Percentiles rank a stretch among this genome's conserved stretches.
Conservation (phyloP, 1,140 invertebrate genomes). For the Aphidius ervi region DNA sequence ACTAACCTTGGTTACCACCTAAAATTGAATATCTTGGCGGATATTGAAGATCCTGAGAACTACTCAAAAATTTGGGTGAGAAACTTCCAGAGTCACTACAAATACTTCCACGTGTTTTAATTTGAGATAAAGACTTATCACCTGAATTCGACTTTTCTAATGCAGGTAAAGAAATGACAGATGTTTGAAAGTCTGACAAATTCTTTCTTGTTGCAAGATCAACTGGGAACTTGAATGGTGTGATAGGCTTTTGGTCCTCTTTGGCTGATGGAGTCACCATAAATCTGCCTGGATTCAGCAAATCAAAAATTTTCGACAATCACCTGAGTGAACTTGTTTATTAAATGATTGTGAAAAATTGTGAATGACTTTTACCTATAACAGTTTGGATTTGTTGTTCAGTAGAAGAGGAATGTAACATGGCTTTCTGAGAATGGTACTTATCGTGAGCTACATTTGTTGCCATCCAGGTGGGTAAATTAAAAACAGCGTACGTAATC, state of each 20-base stretch:
- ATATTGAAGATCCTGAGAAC: constrained; percentile 36
- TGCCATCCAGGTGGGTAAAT: constrained; percentile 87
- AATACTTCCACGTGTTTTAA: constrained; percentile 59
- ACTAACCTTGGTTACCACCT: constrained; percentile 44
- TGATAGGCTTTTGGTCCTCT: constrained; percentile 19
- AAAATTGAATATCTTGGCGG: constrained; percentile 47
- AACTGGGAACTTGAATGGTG: too few species aligned
- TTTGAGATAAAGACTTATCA: constrained; percentile 45
- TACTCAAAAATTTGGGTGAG: constrained; percentile 30
- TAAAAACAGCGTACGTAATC: constrained; percentile 82
- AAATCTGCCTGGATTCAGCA: constrained; percentile 44
- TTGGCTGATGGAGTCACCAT: constrained; percentile 51
- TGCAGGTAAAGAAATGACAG: too few species aligned
- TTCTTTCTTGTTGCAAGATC: too few species aligned
- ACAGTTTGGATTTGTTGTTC: constrained; percentile 47
- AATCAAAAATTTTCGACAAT: too few species aligned
- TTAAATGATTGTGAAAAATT: too few species aligned
- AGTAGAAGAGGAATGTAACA: constrained; percentile 53
- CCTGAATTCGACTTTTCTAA: constrained; percentile 31
- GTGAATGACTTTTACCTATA: constrained; percentile 40
- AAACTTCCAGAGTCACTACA: constrained; percentile 60
- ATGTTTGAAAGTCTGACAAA: too few species aligned
- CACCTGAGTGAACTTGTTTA: too few species aligned
- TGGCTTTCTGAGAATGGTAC: constrained; percentile 70
- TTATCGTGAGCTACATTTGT: constrained; percentile 84